Evolutionary conservation across 2,888 invertebrate species (phyloP).

Genomic region (Smittia aterrima): DNA sequence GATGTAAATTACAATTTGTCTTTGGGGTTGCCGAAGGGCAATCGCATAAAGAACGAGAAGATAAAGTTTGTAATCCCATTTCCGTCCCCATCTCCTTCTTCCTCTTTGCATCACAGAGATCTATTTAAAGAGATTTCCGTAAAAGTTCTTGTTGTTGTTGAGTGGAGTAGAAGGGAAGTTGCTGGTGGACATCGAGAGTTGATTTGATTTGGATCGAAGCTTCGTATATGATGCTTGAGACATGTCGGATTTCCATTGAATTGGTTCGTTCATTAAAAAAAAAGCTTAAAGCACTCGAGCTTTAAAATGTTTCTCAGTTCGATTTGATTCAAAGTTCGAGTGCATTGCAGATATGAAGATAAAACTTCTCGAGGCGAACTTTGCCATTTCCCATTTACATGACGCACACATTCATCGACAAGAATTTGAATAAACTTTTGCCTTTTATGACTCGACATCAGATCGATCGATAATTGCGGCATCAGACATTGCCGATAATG

Average conservation of each 20-base stretch:
- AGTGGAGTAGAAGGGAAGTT: background rate
- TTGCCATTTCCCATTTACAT: slow-evolving; percentile 23
- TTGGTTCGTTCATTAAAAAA: too few relatives aligned
- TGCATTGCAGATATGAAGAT: too few relatives aligned
- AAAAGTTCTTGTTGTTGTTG: slow-evolving; percentile 2
- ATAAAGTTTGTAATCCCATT: slow-evolving; percentile 42
- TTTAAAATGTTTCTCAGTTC: too few relatives aligned
- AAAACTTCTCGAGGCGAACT: too few relatives aligned
- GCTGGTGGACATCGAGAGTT: slow-evolving; percentile 24
- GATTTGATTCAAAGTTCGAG: too few relatives aligned
- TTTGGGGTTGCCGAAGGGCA: slow-evolving; percentile 29
- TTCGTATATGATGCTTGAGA: too few relatives aligned
- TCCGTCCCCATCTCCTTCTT: slow-evolving; percentile 14
- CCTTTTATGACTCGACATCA: slow-evolving; percentile 6
- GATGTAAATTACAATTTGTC: slow-evolving; percentile 41
- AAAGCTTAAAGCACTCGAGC: too few relatives aligned
- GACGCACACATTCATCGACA: background rate
- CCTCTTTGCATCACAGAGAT: background rate
- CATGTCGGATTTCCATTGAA: too few relatives aligned
- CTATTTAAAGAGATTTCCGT: slow-evolving; percentile 21
- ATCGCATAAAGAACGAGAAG: slow-evolving; percentile 15
- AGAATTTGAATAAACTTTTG: slow-evolving; percentile 33
- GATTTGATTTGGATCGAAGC: too few relatives aligned
- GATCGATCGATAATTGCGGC: slow-evolving; percentile 40
- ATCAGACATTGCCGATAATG: slow-evolving; percentile 30